phyloP scores from a whole-genome alignment of 35 echinoderm and acorn worm genomes.

The Heliocidaris tuberculata region DNA sequence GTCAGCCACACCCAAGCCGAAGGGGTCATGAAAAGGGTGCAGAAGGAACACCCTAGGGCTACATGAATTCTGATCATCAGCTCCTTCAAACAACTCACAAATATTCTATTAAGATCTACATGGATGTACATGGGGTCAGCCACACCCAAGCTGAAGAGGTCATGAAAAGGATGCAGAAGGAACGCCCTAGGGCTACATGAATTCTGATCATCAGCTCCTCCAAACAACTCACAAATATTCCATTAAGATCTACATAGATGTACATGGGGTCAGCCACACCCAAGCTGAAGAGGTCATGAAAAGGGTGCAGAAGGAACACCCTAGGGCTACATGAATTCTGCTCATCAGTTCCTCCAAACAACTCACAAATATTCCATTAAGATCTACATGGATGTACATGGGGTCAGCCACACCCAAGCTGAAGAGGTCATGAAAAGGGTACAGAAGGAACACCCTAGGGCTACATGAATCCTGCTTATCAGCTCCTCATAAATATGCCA shows the following conservation, averaged over 20 bases:
- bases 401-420: constrained; percentile 53
- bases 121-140: constrained; percentile 67
- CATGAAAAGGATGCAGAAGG: constrained; percentile 35
- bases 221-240: constrained; percentile 61
- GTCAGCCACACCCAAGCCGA: constrained; percentile 56
- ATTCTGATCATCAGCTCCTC: too few relatives aligned
- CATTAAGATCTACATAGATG: constrained; percentile 86
- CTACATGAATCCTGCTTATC: not conserved
- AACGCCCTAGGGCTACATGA: not conserved
- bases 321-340: not conserved
- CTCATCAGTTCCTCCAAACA: too few relatives aligned
- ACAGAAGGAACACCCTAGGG: constrained; percentile 36
- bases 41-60: constrained; percentile 23
- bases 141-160: constrained; percentile 60
- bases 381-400: constrained; percentile 86
- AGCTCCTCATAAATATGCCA: constrained; percentile 58
- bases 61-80: not conserved
- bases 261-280: constrained; percentile 50
- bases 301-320: constrained; percentile 33
- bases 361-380: constrained; percentile 67
- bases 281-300: constrained; percentile 58
- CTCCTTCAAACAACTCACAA: constrained; percentile 66
- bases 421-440: constrained; percentile 49
- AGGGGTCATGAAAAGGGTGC: constrained; percentile 44
- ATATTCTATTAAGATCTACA: constrained; percentile 77